Evolutionary conservation across 2,888 invertebrate genomes (phyloP).

Genomic region (Lobophora halterata): DNA sequence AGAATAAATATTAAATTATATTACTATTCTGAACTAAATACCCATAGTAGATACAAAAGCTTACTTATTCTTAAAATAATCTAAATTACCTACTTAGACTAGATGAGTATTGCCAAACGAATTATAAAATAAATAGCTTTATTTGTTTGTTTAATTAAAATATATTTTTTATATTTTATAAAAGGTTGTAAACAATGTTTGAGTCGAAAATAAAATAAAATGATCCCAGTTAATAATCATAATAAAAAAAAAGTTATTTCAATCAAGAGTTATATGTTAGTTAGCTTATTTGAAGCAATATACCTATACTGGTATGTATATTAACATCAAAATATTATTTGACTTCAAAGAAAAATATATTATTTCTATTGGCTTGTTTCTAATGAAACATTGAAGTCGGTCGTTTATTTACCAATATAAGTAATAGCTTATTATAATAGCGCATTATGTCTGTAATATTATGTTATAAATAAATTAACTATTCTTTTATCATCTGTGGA

Average conservation of each 20-base stretch:
- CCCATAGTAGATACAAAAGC: slow-evolving; percentile 5
- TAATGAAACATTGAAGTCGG: slow-evolving; percentile 16
- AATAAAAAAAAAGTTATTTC: no score
- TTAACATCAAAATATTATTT: no score
- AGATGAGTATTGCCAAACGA: slow-evolving; percentile 26
- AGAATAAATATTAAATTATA: slow-evolving; percentile 15
- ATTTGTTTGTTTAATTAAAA: slow-evolving; percentile 4
- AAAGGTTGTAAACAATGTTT: no score
- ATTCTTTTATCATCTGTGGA: slow-evolving; percentile 60
- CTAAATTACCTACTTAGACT: slow-evolving; percentile 12
- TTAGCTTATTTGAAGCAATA: no score
- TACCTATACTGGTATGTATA: no score
- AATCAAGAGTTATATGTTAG: no score
- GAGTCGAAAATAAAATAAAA: no score
- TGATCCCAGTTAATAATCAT: no score
- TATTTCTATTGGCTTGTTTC: slow-evolving; percentile 5
- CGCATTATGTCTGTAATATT: slow-evolving; percentile 39
- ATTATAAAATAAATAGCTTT: slow-evolving; percentile 17
- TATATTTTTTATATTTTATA: slow-evolving; percentile 3
- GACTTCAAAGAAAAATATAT: no score
- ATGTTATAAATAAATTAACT: slow-evolving; percentile 57
- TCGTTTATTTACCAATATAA: slow-evolving; percentile 22
- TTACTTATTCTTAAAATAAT: slow-evolving; percentile 8
- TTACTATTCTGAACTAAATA: slow-evolving; percentile 7
- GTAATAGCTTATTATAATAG: slow-evolving; percentile 29